Evolutionary conservation across 2,797 vertebrate species (phyloP), one percentile per base, ranked within the genome.

Genomic region (Scolopax bukidnonensis): DNA sequence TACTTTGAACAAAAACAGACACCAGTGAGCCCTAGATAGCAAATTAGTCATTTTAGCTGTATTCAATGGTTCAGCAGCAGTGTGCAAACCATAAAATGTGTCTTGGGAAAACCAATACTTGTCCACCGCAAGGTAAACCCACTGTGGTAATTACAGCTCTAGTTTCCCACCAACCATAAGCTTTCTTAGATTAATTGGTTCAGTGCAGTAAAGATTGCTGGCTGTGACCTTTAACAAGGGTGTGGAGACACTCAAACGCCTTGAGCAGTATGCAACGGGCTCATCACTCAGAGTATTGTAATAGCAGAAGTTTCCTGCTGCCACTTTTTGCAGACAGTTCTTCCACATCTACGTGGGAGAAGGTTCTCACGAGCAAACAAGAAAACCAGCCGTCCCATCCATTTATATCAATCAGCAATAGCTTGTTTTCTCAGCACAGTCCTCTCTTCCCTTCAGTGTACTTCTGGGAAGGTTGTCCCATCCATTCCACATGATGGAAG

Each of bases 141-240:
- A 30, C 41, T 77, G 25, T 56, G 38, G 75, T 90, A 89, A 90
- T 85, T 90, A 94, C 41, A 90, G 41, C 33, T 84, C 24, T 59
- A 56, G 50, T 77, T 90, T 94, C 79, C 59, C 43, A 92, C 51
- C 56, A 93, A 0, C 51, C 57, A 83, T 81, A 73, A 82, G 17
- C 16, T 83, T 92, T 89, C 74, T 82, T 54, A 54, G 68, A 89
- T 83, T 94, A 80, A 83, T 75, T 89, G 64, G 50, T 89, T 93
- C 78, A 45, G 69, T 23, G 33, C 21, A 69, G 71, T 85, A 90
- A 91, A 90, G 24, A 69, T 60, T 81, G 73, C 65, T 84, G 81
- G 41, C 68, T 93, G 78, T 83, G 64, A 86, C 81, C 78, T 95
- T 92, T 94, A 89, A 69, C 75, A 90, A 83, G 88, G 53, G 48